Percentiles rank a stretch among this genome's conserved stretches.
Conservation (phyloP, 2,888 invertebrate genomes). For the Morpho deidamia region DNA sequence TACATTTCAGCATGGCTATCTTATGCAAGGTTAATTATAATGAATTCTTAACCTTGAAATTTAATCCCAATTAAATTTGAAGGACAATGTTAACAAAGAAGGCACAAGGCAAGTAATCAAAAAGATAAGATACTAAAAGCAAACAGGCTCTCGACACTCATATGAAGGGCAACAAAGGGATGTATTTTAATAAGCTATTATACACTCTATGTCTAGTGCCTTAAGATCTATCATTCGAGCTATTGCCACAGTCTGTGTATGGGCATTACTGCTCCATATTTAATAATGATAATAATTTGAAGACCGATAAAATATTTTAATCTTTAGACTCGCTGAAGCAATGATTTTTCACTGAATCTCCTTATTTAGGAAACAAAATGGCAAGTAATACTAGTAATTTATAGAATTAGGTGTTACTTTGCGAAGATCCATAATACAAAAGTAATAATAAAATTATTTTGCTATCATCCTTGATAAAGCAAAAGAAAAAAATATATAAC, state of each 20-base stretch:
- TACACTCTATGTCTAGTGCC: neutral
- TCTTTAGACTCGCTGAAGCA: neutral
- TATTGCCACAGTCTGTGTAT: neutral
- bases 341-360: neutral
- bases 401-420: no score
- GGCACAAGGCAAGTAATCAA: conserved; percentile 15
- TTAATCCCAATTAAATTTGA: conserved; percentile 15
- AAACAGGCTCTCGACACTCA: conserved; percentile 9
- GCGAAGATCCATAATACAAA: no score
- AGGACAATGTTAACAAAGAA: conserved; percentile 18
- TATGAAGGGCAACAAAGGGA: neutral
- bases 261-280: conserved; percentile 13
- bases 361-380: neutral
- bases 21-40: neutral
- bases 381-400: no score
- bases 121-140: conserved; percentile 17
- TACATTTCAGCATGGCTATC: no score
- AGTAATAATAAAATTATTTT: no score
- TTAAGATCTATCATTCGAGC: conserved; percentile 1
- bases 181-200: neutral
- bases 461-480: no score
- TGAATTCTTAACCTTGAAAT: conserved; percentile 9
- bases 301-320: conserved; percentile 4
- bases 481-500: no score
- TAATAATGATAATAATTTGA: conserved; percentile 7